These are phyloP conservation scores for Oplegnathus fasciatus DNA, from an alignment of 2,113 vertebrate genomes.

Conservation along the genomic window DNA sequence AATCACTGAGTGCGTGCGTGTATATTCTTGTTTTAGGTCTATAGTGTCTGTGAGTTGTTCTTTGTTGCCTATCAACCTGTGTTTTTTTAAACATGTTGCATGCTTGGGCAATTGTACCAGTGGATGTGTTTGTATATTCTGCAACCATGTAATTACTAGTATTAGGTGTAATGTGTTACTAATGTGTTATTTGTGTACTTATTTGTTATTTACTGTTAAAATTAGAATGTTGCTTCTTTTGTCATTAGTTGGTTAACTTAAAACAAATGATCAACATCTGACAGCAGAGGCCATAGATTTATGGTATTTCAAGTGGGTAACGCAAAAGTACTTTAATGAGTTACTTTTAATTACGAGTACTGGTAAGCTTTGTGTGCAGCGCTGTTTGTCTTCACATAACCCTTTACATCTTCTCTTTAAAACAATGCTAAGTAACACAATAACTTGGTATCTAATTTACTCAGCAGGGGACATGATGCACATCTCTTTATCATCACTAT, in stretches of 20 bases:
- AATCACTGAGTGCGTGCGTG: conserved; percentile 12
- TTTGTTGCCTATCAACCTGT: neutral
- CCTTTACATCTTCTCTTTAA: neutral
- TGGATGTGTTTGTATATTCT: neutral
- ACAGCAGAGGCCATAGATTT: neutral
- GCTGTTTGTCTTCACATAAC: neutral
- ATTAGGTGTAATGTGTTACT: neutral
- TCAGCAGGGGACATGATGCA: neutral
- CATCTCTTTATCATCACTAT: neutral
- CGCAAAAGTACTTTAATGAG: neutral
- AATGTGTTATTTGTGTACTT: neutral
- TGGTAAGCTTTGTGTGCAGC: neutral
- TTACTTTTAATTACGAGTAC: neutral
- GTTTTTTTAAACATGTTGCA: conserved; percentile 6
- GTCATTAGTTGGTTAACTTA: neutral
- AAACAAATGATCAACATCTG: neutral
- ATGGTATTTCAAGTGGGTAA: neutral
- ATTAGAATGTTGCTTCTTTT: neutral
- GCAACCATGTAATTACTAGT: neutral
- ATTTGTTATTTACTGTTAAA: neutral
- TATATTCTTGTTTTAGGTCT: neutral
- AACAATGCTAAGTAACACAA: neutral
- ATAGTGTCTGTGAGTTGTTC: neutral
- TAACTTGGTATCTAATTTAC: neutral
- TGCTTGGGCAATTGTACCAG: neutral